Conservation (phyloP, 2,113 vertebrate genomes). For the Tyto alba region DNA sequence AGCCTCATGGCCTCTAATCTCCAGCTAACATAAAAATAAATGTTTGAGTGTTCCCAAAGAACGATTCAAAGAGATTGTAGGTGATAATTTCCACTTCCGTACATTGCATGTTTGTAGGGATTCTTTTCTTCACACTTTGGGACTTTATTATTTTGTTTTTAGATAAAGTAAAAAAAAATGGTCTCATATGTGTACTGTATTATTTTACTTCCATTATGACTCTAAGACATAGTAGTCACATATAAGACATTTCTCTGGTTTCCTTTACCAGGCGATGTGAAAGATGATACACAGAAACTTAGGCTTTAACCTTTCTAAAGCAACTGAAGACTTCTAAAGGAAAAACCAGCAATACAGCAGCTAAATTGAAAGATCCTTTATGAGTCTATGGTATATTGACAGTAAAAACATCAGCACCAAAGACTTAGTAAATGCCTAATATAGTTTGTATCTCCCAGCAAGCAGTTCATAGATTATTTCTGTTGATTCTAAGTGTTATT, state of each 20-base stretch:
- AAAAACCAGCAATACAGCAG: neutral
- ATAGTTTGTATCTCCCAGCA: neutral
- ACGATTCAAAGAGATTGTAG: neutral
- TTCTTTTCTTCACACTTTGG: neutral
- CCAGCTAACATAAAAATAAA: neutral
- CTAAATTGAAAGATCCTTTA: neutral
- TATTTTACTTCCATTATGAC: neutral
- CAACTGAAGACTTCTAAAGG: neutral
- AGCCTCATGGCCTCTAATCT: neutral
- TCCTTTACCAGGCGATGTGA: neutral
- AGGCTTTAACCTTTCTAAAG: neutral
- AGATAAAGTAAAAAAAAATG: neutral
- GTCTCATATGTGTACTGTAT: neutral
- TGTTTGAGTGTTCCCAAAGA: neutral
- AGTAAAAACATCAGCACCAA: neutral
- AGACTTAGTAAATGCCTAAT: neutral
- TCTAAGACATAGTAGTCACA: neutral
- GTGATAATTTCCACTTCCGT: neutral
- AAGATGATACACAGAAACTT: neutral
- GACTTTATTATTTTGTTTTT: neutral
- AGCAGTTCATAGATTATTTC: neutral
- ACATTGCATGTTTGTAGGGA: neutral
- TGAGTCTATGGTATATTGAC: too few relatives aligned
- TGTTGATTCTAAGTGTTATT: neutral
- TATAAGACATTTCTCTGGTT: neutral